Evolutionary conservation across 2,113 vertebrate species (phyloP), one percentile per base, ranked within the genome.

Genomic region (Reinhardtius hippoglossoides): DNA sequence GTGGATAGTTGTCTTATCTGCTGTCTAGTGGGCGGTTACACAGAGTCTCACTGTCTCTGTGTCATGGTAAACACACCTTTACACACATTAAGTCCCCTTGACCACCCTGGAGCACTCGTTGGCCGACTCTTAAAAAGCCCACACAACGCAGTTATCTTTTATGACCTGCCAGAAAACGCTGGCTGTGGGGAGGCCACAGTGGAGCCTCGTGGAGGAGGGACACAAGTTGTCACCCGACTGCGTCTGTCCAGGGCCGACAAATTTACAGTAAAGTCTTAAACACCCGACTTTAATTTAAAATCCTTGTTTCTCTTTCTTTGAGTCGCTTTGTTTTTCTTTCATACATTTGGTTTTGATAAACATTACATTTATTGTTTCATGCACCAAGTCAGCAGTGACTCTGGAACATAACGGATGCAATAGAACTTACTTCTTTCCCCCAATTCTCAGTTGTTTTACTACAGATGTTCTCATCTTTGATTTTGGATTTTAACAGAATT

Each of bases 81-180:
- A 79, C 85, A 80, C 77, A 86, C 86, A 81, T 66, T 80, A 87
- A 79, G 87, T 88, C 82, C 78, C 70, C 69, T 85, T 89, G 93
- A 90, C 93, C 91, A 90, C 92, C 93, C 91, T 46, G 83, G 87
- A 92, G 89, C 84, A 88, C 89, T 93, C 61, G 76, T 85, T 91
- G 90, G 87, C 75, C 80, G 75, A 87, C 87, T 91, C 91, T 94
- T 94, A 93, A 94, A 94, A 93, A 92, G 89, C 87, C 90, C 93
- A 93, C 93, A 91, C 93, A 90, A 90, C 60, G 27, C 91, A 94
- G 93, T 95, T 94, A 94, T 94, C 93, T 94, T 95, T 94, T 94
- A 95, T 76, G 94, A 94, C 91, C 94, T 94, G 94, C 81, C 86
- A 92, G 92, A 92, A 93, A 93, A 89, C 88, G 67, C 85, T 87